phyloP scores from a whole-genome alignment of 2,888 invertebrate genomes.

The Lucinisca nassula region DNA sequence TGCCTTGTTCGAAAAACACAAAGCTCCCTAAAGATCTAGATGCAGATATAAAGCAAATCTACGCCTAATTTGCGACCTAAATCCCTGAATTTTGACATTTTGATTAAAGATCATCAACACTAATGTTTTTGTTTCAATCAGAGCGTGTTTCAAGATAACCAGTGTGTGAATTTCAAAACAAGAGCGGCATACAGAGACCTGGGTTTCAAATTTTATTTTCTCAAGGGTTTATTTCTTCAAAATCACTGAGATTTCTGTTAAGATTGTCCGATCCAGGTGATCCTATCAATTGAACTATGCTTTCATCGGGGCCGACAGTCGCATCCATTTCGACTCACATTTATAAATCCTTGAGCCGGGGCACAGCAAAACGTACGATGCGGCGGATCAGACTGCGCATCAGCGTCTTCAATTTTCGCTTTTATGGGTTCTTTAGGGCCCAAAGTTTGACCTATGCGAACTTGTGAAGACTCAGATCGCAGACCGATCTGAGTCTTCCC shows the following conservation, averaged over 20 bases:
- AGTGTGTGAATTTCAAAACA: neutral
- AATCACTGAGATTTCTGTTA: neutral
- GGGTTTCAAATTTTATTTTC: slow-evolving; percentile 8
- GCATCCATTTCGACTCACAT: too few relatives aligned
- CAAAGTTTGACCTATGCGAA: too few relatives aligned
- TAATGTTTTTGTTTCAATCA: slow-evolving; percentile 4
- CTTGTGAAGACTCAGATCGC: too few relatives aligned
- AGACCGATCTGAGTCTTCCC: too few relatives aligned
- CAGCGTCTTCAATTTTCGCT: too few relatives aligned
- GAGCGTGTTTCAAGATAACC: neutral
- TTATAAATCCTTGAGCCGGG: too few relatives aligned
- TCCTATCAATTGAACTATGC: neutral
- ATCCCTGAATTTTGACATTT: neutral
- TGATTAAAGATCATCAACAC: neutral
- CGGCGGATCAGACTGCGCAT: too few relatives aligned
- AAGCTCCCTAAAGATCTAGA: neutral
- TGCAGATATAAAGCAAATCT: neutral
- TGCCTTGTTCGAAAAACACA: too few relatives aligned
- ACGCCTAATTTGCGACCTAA: neutral
- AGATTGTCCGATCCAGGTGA: neutral
- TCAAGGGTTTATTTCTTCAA: neutral
- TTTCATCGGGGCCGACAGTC: neutral
- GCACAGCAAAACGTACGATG: too few relatives aligned
- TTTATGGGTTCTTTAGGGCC: too few relatives aligned
- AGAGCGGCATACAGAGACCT: neutral